Base-by-base conservation (phyloP, 2,888 invertebrate genomes). In the Desoria tigrina region DNA sequence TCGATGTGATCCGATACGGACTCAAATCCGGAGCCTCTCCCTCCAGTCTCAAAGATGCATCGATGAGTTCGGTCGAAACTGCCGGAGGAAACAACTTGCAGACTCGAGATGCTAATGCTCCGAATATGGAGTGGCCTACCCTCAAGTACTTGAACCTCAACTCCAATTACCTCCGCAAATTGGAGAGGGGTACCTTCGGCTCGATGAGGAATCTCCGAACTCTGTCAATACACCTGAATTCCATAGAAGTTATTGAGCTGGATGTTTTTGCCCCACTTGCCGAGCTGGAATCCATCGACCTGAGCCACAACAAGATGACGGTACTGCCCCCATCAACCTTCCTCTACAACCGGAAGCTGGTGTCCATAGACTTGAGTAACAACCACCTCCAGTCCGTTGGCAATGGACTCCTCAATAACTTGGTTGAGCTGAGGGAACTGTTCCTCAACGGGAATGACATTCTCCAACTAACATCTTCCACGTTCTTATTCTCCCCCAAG, bases 371-470 rank as follows among this genome's bases (percentile, higher is more conserved):
- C 80, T 81, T 94, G 74, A 91, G 90, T 78, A 89, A 92, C 79
- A 94, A 94, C 81, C 94, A 94, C 79, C 85, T 94, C 57, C 93
- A 93, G 80, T 86, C 88, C 74, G 88, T 94, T 21, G 86, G 87
- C 70, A 74, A 74, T 39, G 91, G 91, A 1, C 87, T 93, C 0
- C 93, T 94, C 80, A 86, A 89, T 45, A 87, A 88, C 78, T 82
- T 94, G 58, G 88, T 87, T 0, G 88, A 90, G 69, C 82, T 94
- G 26, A 86, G 88, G 58, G 94, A 94, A 80, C 83, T 94, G 66
- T 92, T 92, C 79, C 82, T 94, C 21, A 89, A 90, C 1, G 92
- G 92, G 80, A 94, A 94, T 79, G 94, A 94, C 79, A 90, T 94
- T 66, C 81, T 92, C 32, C 90, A 92, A 78, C 84, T 94, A 75